A percentile compares a stretch with the other conserved stretches of the same genome.
Conservation (phyloP, 1,140 invertebrate genomes). For the Heterodera schachtii region DNA sequence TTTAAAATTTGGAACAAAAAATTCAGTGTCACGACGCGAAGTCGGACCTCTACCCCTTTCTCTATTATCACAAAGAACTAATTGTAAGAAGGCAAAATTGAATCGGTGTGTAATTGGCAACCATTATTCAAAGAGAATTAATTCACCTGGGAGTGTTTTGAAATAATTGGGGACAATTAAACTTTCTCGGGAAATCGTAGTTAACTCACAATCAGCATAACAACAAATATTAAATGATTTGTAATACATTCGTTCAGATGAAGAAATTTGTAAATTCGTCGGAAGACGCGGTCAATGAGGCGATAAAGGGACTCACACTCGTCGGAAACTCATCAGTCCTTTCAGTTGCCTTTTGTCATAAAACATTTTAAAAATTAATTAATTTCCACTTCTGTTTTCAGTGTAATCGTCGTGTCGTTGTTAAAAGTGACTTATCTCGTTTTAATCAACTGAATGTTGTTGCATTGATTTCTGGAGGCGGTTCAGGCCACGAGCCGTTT, state of each 20-base stretch:
- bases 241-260: background rate
- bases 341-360: slow-evolving; percentile 70
- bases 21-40: too few relatives aligned
- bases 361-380: background rate
- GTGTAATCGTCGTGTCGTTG: slow-evolving; percentile 68
- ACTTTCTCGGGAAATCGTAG: too few relatives aligned
- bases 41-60: too few relatives aligned
- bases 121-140: too few relatives aligned
- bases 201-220: too few relatives aligned
- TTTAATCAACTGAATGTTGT: slow-evolving; percentile 71
- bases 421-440: slow-evolving; percentile 70
- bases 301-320: slow-evolving; percentile 72
- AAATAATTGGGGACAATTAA: too few relatives aligned
- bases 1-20: too few relatives aligned
- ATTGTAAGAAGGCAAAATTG: too few relatives aligned
- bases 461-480: slow-evolving; percentile 77
- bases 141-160: too few relatives aligned
- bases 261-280: slow-evolving; percentile 40
- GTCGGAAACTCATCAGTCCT: slow-evolving; percentile 71
- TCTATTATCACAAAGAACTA: too few relatives aligned
- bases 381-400: slow-evolving; percentile 34
- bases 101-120: too few relatives aligned
- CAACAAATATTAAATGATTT: too few relatives aligned
- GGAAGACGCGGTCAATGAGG: slow-evolving; percentile 33
- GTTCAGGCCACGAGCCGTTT: slow-evolving; percentile 82